Evolutionary conservation across 1,140 invertebrate genomes (phyloP).

Genomic region (Megalonaias nervosa): DNA sequence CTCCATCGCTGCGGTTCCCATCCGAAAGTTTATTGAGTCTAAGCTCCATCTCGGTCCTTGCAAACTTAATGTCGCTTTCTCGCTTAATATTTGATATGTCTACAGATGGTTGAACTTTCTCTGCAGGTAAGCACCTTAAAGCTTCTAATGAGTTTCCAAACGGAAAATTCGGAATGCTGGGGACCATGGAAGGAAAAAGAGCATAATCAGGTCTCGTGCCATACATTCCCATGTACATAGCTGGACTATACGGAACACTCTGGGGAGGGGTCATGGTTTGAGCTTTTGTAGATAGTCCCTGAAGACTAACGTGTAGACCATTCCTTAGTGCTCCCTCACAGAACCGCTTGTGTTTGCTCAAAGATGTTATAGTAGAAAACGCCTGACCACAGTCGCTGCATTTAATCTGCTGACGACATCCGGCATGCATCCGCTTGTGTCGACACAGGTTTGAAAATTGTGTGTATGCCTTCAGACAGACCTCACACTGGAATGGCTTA

Average conservation of each 20-base stretch:
- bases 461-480: slow-evolving; percentile 91
- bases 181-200: slow-evolving; percentile 54
- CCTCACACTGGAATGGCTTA: slow-evolving; percentile 91
- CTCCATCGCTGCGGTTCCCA: too few relatives aligned
- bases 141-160: not conserved
- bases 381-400: slow-evolving; percentile 93
- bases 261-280: not conserved
- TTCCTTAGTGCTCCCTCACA: slow-evolving; percentile 73
- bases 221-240: slow-evolving; percentile 60
- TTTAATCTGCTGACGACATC: slow-evolving; percentile 76
- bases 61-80: too few relatives aligned
- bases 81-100: not conserved
- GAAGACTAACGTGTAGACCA: slow-evolving; percentile 54
- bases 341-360: slow-evolving; percentile 77
- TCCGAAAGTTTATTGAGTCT: too few relatives aligned
- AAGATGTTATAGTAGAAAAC: slow-evolving; percentile 88
- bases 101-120: slow-evolving; percentile 9
- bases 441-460: slow-evolving; percentile 99
- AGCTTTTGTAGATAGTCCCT: slow-evolving; percentile 6
- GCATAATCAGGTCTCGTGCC: slow-evolving; percentile 60
- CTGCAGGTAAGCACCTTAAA: slow-evolving; percentile 15
- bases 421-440: slow-evolving; percentile 98
- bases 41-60: too few relatives aligned
- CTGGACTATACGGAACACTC: slow-evolving; percentile 43
- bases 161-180: not conserved